These are phyloP conservation scores for Prosapia bicincta DNA, from an alignment of 2,888 invertebrate genomes.

Conservation along the genomic window DNA sequence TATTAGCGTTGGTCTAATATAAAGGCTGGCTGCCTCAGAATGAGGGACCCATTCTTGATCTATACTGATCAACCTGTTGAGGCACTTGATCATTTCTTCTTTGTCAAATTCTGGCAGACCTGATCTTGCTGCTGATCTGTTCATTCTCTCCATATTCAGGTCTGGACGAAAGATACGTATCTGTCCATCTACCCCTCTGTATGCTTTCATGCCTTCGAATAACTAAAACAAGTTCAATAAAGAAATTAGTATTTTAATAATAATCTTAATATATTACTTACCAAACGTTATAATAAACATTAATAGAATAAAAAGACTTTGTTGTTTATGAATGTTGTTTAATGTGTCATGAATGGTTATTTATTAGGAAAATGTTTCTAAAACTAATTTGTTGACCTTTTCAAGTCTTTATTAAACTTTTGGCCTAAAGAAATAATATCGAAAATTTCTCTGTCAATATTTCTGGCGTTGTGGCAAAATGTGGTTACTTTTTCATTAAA, in stretches of 20 bases:
- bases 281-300: too few species aligned
- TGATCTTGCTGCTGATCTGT: slow-evolving; percentile 74
- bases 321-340: too few species aligned
- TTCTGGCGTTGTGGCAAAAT: too few species aligned
- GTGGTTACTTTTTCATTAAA: too few species aligned
- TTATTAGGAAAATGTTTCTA: too few species aligned
- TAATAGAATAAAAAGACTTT: too few species aligned
- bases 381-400: too few species aligned
- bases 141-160: slow-evolving; percentile 93
- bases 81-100: slow-evolving; percentile 78
- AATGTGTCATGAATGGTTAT: too few species aligned
- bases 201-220: slow-evolving; percentile 98
- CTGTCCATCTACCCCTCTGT: slow-evolving; percentile 86
- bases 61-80: slow-evolving; percentile 79
- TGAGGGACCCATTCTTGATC: slow-evolving; percentile 99
- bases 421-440: too few species aligned
- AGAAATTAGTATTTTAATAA: neutral
- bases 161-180: slow-evolving; percentile 94
- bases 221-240: slow-evolving; percentile 57
- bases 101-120: slow-evolving; percentile 88
- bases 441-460: too few species aligned
- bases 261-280: too few species aligned
- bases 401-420: too few species aligned
- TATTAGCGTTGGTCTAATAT: slow-evolving; percentile 93
- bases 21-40: slow-evolving; percentile 83